Conservation (phyloP, 2,797 vertebrate species). For the Pangasius larnaudii region DNA sequence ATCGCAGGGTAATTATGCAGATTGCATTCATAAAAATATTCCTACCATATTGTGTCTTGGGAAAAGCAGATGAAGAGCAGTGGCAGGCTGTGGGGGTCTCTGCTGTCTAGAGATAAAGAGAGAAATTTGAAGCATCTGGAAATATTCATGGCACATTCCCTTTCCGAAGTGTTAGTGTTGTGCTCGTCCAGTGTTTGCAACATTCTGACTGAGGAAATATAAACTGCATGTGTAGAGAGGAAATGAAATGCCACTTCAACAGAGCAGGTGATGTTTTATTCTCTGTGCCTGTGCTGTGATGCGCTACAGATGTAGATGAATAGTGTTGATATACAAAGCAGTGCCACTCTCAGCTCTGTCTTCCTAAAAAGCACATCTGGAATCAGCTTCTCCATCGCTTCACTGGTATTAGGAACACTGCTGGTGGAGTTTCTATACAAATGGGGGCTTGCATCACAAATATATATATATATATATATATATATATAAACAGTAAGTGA, state of each 20-base stretch:
- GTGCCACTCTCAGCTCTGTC: background rate
- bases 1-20: conserved; percentile 61
- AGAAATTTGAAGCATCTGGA: conserved; percentile 52
- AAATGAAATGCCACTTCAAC: conserved; percentile 36
- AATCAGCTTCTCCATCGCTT: background rate
- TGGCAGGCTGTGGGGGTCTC: conserved; percentile 56
- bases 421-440: conserved; percentile 27
- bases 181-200: conserved; percentile 34
- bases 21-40: conserved; percentile 60
- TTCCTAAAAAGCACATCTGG: conserved; percentile 32
- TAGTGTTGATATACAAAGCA: conserved; percentile 21
- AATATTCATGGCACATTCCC: conserved; percentile 47
- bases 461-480: too few species aligned
- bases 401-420: conserved; percentile 15
- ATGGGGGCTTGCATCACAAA: background rate
- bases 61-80: conserved; percentile 50
- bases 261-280: conserved; percentile 33
- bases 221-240: conserved; percentile 24
- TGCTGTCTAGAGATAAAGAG: conserved; percentile 57
- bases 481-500: background rate
- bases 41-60: conserved; percentile 43
- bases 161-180: conserved; percentile 40
- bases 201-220: conserved; percentile 29
- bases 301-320: conserved; percentile 30
- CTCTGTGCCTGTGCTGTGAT: conserved; percentile 1